Percentiles rank a stretch among this genome's conserved stretches.
phyloP scores from a whole-genome alignment of 2,888 invertebrate species.

The Dugesia japonica region DNA sequence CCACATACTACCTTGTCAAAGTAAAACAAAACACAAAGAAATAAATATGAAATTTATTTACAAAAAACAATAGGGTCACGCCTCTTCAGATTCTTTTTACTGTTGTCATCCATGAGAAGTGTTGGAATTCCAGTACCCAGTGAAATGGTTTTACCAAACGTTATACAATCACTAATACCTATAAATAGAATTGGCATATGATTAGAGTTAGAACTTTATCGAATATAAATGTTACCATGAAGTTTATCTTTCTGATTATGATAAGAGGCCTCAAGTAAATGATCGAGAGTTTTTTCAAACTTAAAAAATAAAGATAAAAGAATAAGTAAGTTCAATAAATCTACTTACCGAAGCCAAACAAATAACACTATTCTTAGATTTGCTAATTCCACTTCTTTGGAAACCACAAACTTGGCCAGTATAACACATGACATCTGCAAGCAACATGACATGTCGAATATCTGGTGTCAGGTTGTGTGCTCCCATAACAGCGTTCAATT shows the following conservation, averaged over 20 bases:
- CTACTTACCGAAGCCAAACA: conserved; percentile 82
- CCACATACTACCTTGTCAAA: too few species aligned
- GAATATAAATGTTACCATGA: too few species aligned
- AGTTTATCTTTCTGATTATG: conserved; percentile 88
- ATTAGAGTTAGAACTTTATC: too few species aligned
- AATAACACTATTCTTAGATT: conserved; percentile 95
- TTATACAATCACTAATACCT: background rate
- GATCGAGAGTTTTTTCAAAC: conserved; percentile 98
- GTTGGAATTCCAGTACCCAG: background rate
- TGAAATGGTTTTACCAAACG: background rate
- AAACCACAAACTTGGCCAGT: conserved; percentile 87
- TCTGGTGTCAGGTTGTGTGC: conserved; percentile 96
- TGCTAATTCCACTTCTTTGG: conserved; percentile 82
- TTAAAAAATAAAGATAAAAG: conserved; percentile 49
- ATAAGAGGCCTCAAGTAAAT: conserved; percentile 94
- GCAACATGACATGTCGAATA: conserved; percentile 80
- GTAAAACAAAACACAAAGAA: too few species aligned
- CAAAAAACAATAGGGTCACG: too few species aligned
- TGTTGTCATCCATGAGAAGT: too few species aligned
- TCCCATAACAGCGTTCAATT: conserved; percentile 75
- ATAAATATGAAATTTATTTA: too few species aligned
- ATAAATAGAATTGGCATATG: too few species aligned
- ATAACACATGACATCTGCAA: conserved; percentile 94
- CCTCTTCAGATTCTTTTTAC: too few species aligned
- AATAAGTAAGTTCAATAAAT: too few species aligned